Evolutionary conservation across 1,140 invertebrate species (phyloP), one percentile per base, ranked within the genome.

Genomic region (Drosophila suzukii): DNA sequence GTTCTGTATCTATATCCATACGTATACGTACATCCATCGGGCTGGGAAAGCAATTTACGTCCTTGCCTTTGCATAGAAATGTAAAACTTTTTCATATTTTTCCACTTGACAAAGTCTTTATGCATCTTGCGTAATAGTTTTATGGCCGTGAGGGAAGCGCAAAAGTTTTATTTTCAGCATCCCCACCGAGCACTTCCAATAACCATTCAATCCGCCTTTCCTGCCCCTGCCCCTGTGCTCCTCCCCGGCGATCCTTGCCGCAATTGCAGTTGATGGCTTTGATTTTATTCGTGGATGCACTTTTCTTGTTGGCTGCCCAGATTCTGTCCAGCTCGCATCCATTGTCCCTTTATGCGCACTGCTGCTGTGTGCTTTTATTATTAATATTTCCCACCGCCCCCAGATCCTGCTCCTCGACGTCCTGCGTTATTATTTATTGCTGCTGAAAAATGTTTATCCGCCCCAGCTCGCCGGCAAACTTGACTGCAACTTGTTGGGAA

Each of bases 41-140:
- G 50, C 5, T 24, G 34, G 49, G 49, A n/a, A 65, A 73, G 76
- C 82, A 86, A 79, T 88, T 79, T 81, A 53, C 82, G 51, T 74
- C 54, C 61, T 62, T 86, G 80, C 80, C 62, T 82, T 77, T 79
- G 78, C 72, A 88, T 82, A 78, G 83, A 77, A 89, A 84, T 90
- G 85, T 90, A 89, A 90, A 89, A 89, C 47, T 89, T 85, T 86
- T 89, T 84, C 84, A 90, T 84, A 89, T 89, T 89, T 86, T 89
- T 89, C 84, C 84, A 89, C 84, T 89, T 89, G 80, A 89, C 84
- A 89, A 89, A 89, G 81, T 89, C 84, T 90, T 89, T 84, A 84
- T 90, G 81, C 84, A 89, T 83, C 85, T 89, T 89, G 85, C 77
- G 81, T 84, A 89, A 89, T 89, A 89, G 84, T 90, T 89, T 89